Conservation (phyloP, 92 coral and sea anemone species). For the Porites rus region DNA sequence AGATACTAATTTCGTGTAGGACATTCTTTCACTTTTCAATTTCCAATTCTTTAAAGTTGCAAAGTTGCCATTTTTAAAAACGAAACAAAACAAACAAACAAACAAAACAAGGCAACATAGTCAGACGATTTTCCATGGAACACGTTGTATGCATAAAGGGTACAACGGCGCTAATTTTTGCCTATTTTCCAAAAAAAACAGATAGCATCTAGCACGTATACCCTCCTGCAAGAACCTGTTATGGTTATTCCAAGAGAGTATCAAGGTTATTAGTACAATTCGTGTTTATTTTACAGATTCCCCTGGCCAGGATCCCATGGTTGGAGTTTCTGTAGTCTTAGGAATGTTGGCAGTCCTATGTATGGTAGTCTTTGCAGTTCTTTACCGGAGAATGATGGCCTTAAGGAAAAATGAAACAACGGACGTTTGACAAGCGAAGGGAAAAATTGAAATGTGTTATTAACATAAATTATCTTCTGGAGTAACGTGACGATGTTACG, state of each 20-base stretch:
- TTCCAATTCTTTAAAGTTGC: no score
- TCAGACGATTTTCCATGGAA: no score
- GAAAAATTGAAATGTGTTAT: background rate
- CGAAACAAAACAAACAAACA: no score
- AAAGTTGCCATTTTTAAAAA: no score
- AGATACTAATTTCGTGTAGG: no score
- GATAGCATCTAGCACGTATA: background rate
- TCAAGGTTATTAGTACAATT: background rate
- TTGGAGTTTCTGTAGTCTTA: conserved; percentile 26
- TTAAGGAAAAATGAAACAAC: background rate
- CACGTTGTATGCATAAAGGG: no score
- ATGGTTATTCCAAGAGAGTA: background rate
- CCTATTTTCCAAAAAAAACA: no score
- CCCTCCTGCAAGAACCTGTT: background rate
- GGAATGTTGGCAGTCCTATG: conserved; percentile 39
- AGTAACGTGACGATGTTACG: background rate
- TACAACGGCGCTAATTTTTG: no score
- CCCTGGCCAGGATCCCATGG: conserved; percentile 11
- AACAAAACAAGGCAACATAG: no score
- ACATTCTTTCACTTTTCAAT: no score
- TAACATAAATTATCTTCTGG: background rate
- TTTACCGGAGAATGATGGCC: conserved; percentile 6
- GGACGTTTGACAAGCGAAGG: conserved; percentile 20
- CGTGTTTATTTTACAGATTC: conserved; percentile 22
- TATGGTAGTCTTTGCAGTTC: conserved; percentile 18